A percentile compares a stretch with the other conserved stretches of the same genome.
These are phyloP conservation scores for Syngnathus floridae DNA, from an alignment of 2,113 vertebrate species.

Conservation along the genomic window DNA sequence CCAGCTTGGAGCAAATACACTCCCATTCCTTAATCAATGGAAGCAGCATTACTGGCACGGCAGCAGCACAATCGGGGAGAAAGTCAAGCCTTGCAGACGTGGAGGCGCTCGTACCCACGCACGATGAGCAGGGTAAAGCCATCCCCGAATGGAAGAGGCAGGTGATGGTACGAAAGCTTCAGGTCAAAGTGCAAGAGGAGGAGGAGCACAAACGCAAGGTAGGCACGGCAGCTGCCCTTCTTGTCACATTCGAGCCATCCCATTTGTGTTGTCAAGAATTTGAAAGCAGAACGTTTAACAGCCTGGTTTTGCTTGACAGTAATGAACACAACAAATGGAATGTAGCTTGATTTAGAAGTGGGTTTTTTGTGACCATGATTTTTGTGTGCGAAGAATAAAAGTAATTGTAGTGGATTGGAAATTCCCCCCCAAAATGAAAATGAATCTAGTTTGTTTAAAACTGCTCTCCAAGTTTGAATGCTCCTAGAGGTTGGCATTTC, in stretches of 20 bases:
- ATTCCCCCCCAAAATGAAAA: background rate
- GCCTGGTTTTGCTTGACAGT: background rate
- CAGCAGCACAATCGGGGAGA: conserved; percentile 34
- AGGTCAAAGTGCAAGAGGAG: conserved; percentile 92
- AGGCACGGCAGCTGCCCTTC: conserved; percentile 28
- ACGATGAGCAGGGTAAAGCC: conserved; percentile 84
- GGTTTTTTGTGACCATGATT: conserved; percentile 18
- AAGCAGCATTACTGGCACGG: conserved; percentile 36
- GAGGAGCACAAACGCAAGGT: conserved; percentile 90
- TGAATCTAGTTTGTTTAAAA: no score
- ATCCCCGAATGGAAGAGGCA: conserved; percentile 93
- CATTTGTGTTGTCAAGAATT: conserved; percentile 35
- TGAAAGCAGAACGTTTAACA: background rate
- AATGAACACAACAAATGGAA: conserved; percentile 32
- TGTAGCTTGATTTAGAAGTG: conserved; percentile 24
- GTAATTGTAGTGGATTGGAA: background rate
- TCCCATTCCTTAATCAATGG: conserved; percentile 75
- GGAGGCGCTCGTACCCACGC: conserved; percentile 83
- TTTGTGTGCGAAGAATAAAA: background rate
- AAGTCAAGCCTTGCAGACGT: conserved; percentile 70
- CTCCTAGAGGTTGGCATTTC: background rate
- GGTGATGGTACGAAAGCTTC: conserved; percentile 92
- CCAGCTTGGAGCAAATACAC: conserved; percentile 65
- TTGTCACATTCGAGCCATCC: conserved; percentile 35
- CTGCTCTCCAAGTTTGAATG: background rate